Conservation (phyloP, 1,140 invertebrate species). For the Drosophila pruinosa region DNA sequence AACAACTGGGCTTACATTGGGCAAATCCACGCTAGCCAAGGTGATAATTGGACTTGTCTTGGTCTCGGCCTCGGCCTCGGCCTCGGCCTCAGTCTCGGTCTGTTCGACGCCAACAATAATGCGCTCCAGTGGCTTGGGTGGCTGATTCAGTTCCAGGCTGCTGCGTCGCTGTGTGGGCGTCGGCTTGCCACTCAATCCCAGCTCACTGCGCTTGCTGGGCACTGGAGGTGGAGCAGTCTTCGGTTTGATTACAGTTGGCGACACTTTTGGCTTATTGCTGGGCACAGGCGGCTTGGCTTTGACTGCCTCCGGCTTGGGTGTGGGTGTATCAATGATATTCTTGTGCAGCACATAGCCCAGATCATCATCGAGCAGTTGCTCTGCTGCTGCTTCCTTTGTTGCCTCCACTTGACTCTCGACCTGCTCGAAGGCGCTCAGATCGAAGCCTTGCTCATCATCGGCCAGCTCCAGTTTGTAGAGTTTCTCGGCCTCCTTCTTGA, state of each 20-base stretch:
- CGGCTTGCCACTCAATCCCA: conserved; percentile 32
- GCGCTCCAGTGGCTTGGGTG: conserved; percentile 66
- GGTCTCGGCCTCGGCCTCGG: too few species aligned
- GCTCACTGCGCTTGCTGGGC: conserved; percentile 65
- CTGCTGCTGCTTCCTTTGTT: background rate
- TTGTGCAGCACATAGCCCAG: conserved; percentile 75
- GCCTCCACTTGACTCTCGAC: conserved; percentile 10
- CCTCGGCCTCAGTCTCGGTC: too few species aligned
- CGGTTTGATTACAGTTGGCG: conserved; percentile 41
- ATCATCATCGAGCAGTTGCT: conserved; percentile 44
- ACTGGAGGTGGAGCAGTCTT: conserved; percentile 65
- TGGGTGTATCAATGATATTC: conserved; percentile 58
- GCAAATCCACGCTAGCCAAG: conserved; percentile 71
- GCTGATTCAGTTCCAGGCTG: conserved; percentile 44
- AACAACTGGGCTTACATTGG: conserved; percentile 41
- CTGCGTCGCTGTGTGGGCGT: conserved; percentile 65
- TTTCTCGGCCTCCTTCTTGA: conserved; percentile 74
- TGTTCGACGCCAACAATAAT: conserved; percentile 74
- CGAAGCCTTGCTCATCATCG: conserved; percentile 74
- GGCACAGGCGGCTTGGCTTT: conserved; percentile 43
- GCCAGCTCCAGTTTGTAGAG: conserved; percentile 55
- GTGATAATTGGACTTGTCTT: conserved; percentile 55
- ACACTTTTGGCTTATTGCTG: conserved; percentile 58
- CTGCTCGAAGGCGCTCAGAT: conserved; percentile 67
- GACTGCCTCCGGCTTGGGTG: conserved; percentile 7